These are phyloP conservation scores for Pogona vitticeps DNA, from an alignment of 2,113 vertebrate species.

Conservation along the genomic window DNA sequence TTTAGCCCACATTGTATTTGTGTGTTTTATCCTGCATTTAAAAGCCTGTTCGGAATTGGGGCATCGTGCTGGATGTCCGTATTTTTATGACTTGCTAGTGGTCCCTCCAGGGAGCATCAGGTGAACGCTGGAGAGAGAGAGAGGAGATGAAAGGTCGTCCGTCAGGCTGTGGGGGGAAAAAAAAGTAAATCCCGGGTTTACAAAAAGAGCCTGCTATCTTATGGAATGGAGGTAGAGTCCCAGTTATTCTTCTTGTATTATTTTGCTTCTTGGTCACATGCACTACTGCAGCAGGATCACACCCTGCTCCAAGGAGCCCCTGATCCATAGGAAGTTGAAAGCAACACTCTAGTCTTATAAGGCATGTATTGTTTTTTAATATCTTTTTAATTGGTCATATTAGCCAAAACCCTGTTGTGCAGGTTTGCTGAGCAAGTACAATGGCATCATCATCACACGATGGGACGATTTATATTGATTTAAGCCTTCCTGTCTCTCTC, in stretches of 20 bases:
- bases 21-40: neutral
- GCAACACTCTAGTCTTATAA: neutral
- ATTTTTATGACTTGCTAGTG: neutral
- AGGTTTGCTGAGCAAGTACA: too few relatives aligned
- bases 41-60: neutral
- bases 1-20: conserved; percentile 35
- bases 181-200: neutral
- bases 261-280: neutral
- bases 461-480: too few relatives aligned
- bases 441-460: too few relatives aligned
- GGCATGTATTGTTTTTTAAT: neutral
- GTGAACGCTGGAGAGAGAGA: neutral
- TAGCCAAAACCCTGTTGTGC: too few relatives aligned
- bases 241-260: neutral
- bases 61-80: neutral
- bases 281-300: neutral
- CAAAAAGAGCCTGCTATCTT: neutral
- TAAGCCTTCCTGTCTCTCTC: neutral
- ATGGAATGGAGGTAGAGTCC: too few relatives aligned
- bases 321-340: too few relatives aligned
- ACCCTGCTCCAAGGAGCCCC: neutral
- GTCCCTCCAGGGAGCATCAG: neutral
- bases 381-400: too few relatives aligned
- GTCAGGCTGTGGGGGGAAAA: neutral
- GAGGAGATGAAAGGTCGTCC: neutral